These are phyloP conservation scores for Saguinus imperator DNA, from an alignment of 2,113 vertebrate species.

Conservation along the genomic window DNA sequence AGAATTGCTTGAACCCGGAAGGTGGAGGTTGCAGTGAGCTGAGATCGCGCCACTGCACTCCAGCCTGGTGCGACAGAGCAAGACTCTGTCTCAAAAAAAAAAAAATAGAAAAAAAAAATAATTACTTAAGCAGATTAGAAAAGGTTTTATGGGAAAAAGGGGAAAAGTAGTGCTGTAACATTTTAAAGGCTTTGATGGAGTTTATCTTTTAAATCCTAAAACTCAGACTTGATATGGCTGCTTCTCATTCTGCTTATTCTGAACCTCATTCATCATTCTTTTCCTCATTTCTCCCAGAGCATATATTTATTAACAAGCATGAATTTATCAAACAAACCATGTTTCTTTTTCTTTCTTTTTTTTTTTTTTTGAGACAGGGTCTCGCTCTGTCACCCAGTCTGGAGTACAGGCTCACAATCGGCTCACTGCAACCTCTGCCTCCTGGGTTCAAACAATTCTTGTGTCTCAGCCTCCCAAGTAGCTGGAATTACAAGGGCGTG, in stretches of 20 bases:
- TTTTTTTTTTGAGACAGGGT: too few species aligned
- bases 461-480: too few species aligned
- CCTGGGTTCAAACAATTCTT: too few species aligned
- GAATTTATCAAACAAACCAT: background rate
- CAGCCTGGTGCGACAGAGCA: too few species aligned
- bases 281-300: background rate
- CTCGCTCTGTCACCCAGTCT: too few species aligned
- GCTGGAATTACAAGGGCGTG: too few species aligned
- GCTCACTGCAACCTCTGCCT: too few species aligned
- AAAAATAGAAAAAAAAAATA: background rate
- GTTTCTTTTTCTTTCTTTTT: background rate
- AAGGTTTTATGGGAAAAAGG: background rate
- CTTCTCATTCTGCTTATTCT: background rate
- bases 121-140: background rate
- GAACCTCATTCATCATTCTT: background rate
- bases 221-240: background rate
- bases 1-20: too few species aligned
- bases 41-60: too few species aligned
- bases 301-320: constrained; percentile 41
- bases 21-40: too few species aligned
- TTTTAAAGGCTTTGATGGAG: background rate
- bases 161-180: background rate
- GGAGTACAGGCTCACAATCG: too few species aligned
- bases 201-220: background rate
- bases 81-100: too few species aligned